Base-by-base conservation (phyloP, 2,113 vertebrate genomes). In the Bubo bubo region DNA sequence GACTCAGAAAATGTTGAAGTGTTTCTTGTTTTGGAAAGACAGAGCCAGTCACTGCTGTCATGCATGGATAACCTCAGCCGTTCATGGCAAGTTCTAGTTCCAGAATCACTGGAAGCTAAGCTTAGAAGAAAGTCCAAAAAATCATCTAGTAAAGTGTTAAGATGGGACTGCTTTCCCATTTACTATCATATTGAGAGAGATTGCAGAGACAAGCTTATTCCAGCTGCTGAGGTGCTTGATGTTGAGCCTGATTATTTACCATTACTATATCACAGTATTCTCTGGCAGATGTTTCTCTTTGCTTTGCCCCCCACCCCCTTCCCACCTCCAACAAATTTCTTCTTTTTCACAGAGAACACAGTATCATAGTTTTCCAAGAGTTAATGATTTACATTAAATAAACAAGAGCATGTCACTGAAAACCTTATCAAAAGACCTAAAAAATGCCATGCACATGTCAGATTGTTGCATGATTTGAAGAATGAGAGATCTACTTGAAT, bases 361-460 rank as follows among this genome's bases (percentile, higher is more conserved):
- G 37, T 14, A 81, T 66, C 74, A 55, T 28, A 34, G 8, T 4
- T 53, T 95, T 94, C 70, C 75, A 67, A 39, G 63, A 87, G 87
- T 81, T 75, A 96, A 95, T 93, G 80, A 88, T 96, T 95, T 47
- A 39, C 59, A 64, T 43, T 86, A 70, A 93, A 76, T 50, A 91
- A 97, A 94, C 92, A 90, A 35, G 58, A 84, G 12, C 52, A 84
- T 19, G 50, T 32, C 93, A 92, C 76, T 79, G 63, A 53, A 96
- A 84, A 86, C 26, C 86, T 85, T 92, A 93, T 53, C 95, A 66
- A 45, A 80, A 86, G 63, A 66, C 32, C 81, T 84, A 83, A 67
- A 84, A 95, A 74, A 63, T 20, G 47, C 67, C 79, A 39, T 3
- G 47, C 41, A 76, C 70, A 24, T 50, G 73, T 90, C 77, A 88